Evolutionary conservation across 2,888 invertebrate species (phyloP).

Genomic region (Troides oblongomaculatus): DNA sequence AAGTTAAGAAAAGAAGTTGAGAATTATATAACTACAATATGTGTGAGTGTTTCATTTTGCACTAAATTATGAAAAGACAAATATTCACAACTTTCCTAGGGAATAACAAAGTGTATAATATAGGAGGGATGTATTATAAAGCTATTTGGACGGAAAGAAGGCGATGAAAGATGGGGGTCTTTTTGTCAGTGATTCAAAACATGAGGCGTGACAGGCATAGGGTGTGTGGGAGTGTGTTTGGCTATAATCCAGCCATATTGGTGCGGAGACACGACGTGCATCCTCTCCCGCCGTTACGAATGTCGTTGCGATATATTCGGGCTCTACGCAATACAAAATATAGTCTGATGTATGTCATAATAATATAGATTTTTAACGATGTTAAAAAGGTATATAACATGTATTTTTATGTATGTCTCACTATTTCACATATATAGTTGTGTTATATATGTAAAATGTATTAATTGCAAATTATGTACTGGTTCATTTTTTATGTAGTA

Average conservation of each 20-base stretch:
- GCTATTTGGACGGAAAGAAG: constrained; percentile 56
- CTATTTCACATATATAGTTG: too few relatives aligned
- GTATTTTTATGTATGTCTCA: too few relatives aligned
- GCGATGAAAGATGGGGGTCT: constrained; percentile 57
- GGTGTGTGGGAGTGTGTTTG: constrained; percentile 43
- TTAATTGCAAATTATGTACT: too few relatives aligned
- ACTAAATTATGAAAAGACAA: background rate
- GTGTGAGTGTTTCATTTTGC: background rate
- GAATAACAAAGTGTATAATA: constrained; percentile 53
- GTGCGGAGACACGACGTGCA: constrained; percentile 44
- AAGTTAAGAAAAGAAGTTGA: too few relatives aligned
- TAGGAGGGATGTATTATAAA: constrained; percentile 51
- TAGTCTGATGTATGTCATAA: background rate
- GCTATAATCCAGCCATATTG: constrained; percentile 49
- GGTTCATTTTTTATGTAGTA: too few relatives aligned
- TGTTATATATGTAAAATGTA: too few relatives aligned
- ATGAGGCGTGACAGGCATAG: constrained; percentile 59
- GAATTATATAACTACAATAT: background rate
- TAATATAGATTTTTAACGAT: background rate
- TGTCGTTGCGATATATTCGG: constrained; percentile 4
- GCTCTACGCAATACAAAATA: constrained; percentile 5
- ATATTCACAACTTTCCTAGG: constrained; percentile 1
- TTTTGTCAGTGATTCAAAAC: constrained; percentile 56
- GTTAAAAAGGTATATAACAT: background rate
- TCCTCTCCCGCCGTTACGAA: constrained; percentile 35